Evolutionary conservation across 2,888 invertebrate species (phyloP).

Genomic region (Drosophila affinis): DNA sequence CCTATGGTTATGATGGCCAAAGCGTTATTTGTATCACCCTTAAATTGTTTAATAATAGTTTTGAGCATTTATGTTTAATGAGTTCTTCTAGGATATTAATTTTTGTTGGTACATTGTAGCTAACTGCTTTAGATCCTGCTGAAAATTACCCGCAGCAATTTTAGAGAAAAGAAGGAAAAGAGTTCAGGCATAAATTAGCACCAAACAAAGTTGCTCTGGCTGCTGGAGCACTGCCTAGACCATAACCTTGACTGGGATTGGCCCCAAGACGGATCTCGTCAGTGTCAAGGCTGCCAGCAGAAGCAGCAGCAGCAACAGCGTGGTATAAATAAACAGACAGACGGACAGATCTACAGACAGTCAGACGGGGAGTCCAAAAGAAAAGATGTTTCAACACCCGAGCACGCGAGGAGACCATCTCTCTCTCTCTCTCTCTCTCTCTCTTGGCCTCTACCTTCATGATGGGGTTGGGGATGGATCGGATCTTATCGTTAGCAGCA

Average conservation of each 20-base stretch:
- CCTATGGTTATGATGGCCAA: neutral
- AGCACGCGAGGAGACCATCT: conserved; percentile 52
- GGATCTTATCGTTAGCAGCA: conserved; percentile 5
- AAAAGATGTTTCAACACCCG: conserved; percentile 70
- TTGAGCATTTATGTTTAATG: neutral
- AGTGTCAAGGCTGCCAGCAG: conserved; percentile 35
- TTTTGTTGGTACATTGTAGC: neutral
- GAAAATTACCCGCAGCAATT: neutral
- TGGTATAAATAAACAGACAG: conserved; percentile 48
- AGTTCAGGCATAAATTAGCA: conserved; percentile 58
- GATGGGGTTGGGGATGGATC: conserved; percentile 5
- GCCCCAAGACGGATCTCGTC: conserved; percentile 19
- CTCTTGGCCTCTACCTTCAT: neutral
- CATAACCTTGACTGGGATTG: conserved; percentile 37
- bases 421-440: conserved; percentile 1
- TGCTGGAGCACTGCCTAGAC: conserved; percentile 33
- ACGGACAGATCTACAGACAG: neutral
- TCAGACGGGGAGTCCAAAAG: conserved; percentile 6
- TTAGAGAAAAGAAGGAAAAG: neutral
- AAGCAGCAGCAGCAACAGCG: conserved; percentile 16
- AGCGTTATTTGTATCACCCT: too few relatives aligned
- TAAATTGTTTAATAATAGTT: neutral
- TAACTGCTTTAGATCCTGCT: neutral
- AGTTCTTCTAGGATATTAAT: neutral
- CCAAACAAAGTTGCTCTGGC: conserved; percentile 53